Evolutionary conservation across 1,140 invertebrate species (phyloP).

Genomic region (Pygmarrhopalites habei): DNA sequence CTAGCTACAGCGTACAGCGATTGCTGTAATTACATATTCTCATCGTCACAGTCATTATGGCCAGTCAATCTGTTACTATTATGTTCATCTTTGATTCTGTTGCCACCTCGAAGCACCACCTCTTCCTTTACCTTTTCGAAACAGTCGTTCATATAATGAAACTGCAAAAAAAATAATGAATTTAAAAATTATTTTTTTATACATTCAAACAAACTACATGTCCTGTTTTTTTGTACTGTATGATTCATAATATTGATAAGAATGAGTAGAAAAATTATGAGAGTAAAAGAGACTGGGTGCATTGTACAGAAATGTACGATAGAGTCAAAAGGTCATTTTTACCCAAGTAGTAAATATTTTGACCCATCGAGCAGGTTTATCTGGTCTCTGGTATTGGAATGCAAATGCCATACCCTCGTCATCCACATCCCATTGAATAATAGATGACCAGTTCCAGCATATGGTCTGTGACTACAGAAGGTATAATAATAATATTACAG

Average conservation of each 20-base stretch:
- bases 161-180: constrained; percentile 72
- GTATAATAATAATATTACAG: too few relatives aligned
- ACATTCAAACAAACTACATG: too few relatives aligned
- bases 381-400: constrained; percentile 54
- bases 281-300: too few relatives aligned
- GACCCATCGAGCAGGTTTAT: constrained; percentile 73
- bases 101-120: constrained; percentile 38
- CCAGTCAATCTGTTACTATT: neutral
- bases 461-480: constrained; percentile 38
- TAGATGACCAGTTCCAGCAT: constrained; percentile 37
- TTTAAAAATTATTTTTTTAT: too few relatives aligned
- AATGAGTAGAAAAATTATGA: too few relatives aligned
- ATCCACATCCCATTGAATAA: constrained; percentile 39
- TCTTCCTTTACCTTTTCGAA: constrained; percentile 91
- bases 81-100: neutral
- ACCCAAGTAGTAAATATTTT: constrained; percentile 89
- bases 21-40: neutral
- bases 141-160: constrained; percentile 85
- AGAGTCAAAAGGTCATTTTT: constrained; percentile 49
- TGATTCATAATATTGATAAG: neutral
- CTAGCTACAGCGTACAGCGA: neutral
- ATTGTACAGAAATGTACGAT: too few relatives aligned
- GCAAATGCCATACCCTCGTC: constrained; percentile 39
- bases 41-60: constrained; percentile 1
- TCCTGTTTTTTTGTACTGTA: too few relatives aligned